Evolutionary conservation across 2,888 invertebrate species (phyloP).

Genomic region (Drosophila kanekoi): DNA sequence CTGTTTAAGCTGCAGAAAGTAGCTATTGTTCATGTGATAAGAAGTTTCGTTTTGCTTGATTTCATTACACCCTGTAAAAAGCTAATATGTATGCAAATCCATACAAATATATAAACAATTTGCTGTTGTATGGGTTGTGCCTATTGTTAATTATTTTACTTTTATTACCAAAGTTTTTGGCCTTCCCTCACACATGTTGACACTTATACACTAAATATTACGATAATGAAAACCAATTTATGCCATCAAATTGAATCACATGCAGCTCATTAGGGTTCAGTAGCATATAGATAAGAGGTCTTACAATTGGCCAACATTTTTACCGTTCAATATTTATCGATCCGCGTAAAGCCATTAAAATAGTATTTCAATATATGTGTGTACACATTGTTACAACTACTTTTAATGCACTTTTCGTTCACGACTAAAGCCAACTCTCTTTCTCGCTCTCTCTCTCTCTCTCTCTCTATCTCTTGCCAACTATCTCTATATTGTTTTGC

Average conservation of each 20-base stretch:
- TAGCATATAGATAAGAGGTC: conserved; percentile 35
- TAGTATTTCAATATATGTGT: conserved; percentile 12
- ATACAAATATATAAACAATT: no score
- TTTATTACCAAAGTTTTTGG: background rate
- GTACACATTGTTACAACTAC: background rate
- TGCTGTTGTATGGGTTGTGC: no score
- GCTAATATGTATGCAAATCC: no score
- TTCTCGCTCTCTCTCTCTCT: background rate
- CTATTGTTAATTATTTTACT: background rate
- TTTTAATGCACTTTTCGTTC: conserved; percentile 19
- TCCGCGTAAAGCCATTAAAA: conserved; percentile 13
- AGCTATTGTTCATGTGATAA: no score
- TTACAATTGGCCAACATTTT: conserved; percentile 28
- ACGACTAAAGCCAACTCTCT: background rate
- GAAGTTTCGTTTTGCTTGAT: no score
- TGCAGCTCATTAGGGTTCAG: conserved; percentile 47
- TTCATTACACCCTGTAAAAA: no score
- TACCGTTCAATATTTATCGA: conserved; percentile 28
- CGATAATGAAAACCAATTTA: conserved; percentile 24
- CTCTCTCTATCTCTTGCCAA: background rate
- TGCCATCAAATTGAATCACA: conserved; percentile 43
- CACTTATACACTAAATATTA: background rate
- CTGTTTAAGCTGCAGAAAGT: no score
- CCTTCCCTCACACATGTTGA: background rate
- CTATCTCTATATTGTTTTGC: conserved; percentile 1